These are phyloP conservation scores for Idaea straminata DNA, from an alignment of 2,888 invertebrate species.

Conservation along the genomic window DNA sequence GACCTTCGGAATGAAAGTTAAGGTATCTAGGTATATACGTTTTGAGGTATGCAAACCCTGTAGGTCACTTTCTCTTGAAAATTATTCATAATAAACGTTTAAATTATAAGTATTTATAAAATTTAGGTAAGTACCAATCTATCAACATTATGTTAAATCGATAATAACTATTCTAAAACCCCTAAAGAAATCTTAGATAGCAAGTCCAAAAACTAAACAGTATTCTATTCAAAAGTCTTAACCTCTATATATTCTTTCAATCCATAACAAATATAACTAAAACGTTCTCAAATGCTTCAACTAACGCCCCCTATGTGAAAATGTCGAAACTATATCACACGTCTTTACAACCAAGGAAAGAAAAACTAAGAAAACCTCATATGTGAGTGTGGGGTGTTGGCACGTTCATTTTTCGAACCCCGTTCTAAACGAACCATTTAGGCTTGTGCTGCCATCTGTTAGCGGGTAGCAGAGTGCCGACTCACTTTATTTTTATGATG, in stretches of 20 bases:
- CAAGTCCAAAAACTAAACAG: not conserved
- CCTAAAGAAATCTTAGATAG: no score
- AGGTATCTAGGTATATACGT: no score
- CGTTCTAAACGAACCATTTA: conserved; percentile 24
- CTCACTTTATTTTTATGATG: conserved; percentile 21
- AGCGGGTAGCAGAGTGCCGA: conserved; percentile 48
- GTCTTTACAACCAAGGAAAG: conserved; percentile 50
- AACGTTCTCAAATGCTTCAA: conserved; percentile 25
- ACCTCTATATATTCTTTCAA: not conserved
- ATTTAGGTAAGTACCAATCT: no score
- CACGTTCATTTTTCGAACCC: conserved; percentile 42
- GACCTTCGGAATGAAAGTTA: no score
- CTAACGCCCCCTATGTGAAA: conserved; percentile 68
- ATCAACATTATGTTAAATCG: no score
- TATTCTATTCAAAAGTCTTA: not conserved
- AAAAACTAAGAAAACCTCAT: conserved; percentile 66
- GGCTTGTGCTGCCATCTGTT: conserved; percentile 59
- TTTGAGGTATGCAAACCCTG: no score
- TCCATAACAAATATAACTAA: not conserved
- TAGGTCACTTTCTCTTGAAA: no score
- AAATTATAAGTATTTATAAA: no score
- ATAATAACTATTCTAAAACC: no score
- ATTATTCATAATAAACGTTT: no score
- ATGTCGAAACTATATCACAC: conserved; percentile 62
- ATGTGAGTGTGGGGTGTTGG: conserved; percentile 45